These are phyloP conservation scores for Gambelia wislizenii DNA, from an alignment of 2,797 vertebrate species.

Conservation along the genomic window DNA sequence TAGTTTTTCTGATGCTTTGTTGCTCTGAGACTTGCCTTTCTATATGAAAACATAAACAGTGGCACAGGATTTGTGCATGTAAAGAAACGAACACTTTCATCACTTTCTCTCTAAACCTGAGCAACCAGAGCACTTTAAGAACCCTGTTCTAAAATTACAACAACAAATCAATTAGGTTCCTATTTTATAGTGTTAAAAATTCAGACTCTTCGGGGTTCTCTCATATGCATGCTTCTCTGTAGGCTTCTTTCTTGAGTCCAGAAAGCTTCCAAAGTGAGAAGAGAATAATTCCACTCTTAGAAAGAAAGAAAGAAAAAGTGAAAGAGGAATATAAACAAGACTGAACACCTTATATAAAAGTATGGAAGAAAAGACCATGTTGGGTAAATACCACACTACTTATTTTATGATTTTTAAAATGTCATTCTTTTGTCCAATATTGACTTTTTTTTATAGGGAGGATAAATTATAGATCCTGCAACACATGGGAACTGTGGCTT, in stretches of 20 bases:
- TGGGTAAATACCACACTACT: conserved; percentile 82
- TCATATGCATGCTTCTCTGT: conserved; percentile 16
- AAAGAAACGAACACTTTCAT: conserved; percentile 35
- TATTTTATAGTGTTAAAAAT: conserved; percentile 48
- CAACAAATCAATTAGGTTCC: conserved; percentile 42
- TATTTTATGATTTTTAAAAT: conserved; percentile 85
- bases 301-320: not conserved
- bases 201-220: not conserved
- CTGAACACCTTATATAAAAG: conserved; percentile 65
- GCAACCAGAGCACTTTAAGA: conserved; percentile 48
- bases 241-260: conserved; percentile 13
- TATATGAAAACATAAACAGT: not conserved
- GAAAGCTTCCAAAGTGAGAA: conserved; percentile 43
- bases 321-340: conserved; percentile 70
- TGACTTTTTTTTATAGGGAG: conserved; percentile 80
- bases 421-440: conserved; percentile 83
- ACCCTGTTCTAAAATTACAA: conserved; percentile 40
- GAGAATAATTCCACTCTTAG: conserved; percentile 47
- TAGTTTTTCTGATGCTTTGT: not conserved
- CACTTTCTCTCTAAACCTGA: conserved; percentile 48
- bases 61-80: not conserved
- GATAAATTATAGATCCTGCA: conserved; percentile 79
- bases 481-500: conserved; percentile 62
- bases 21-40: conserved; percentile 21
- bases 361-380: conserved; percentile 69